A percentile compares a stretch with the other conserved stretches of the same genome.
These are phyloP conservation scores for Papilio glaucus DNA, from an alignment of 1,140 invertebrate genomes.

Conservation along the genomic window DNA sequence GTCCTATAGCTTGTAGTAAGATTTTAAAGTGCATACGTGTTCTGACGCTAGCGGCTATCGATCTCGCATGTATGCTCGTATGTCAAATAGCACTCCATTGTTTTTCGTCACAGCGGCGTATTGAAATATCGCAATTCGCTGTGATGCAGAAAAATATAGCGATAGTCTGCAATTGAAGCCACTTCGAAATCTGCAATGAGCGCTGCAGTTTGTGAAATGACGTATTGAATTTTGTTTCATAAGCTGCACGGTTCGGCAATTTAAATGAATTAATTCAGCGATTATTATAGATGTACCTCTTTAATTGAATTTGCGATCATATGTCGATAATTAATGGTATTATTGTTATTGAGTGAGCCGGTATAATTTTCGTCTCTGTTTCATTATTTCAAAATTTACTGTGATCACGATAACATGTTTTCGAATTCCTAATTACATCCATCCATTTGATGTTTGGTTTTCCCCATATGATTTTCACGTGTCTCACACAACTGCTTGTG, in stretches of 20 bases:
- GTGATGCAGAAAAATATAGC: slow-evolving; percentile 32
- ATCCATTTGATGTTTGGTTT: too few relatives aligned
- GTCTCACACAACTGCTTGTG: too few relatives aligned
- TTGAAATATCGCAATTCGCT: slow-evolving; percentile 26
- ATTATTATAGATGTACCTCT: neutral
- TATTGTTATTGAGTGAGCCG: too few relatives aligned
- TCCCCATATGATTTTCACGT: too few relatives aligned
- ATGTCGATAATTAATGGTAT: neutral
- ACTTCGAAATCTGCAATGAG: slow-evolving; percentile 23
- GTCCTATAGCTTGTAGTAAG: neutral
- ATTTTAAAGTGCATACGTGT: neutral
- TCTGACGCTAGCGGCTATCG: neutral
- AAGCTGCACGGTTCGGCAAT: neutral
- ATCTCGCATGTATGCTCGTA: neutral
- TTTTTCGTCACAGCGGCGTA: slow-evolving; percentile 32
- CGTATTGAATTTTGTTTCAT: neutral
- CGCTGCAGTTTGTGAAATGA: slow-evolving; percentile 8
- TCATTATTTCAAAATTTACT: too few relatives aligned
- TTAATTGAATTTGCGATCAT: neutral
- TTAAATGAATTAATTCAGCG: neutral
- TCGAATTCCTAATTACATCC: too few relatives aligned
- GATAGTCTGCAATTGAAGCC: slow-evolving; percentile 12
- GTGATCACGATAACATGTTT: too few relatives aligned
- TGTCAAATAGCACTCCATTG: slow-evolving; percentile 34
- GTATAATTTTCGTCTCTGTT: too few relatives aligned